Percentiles rank a stretch among this genome's conserved stretches.
Conservation (phyloP, 2,888 invertebrate genomes). For the Onchidella celtica region DNA sequence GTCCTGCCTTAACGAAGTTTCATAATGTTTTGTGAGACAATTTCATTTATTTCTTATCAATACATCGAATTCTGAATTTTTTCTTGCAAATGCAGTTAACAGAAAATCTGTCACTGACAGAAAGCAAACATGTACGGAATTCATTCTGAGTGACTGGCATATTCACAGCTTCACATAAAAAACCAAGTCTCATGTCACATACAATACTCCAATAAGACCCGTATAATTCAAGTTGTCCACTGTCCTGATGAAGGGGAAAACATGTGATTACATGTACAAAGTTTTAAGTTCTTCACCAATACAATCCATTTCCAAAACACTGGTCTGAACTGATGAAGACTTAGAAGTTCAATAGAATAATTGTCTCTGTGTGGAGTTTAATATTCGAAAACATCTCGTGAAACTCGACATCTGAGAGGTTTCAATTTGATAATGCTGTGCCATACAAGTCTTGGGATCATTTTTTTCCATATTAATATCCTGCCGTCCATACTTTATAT, state of each 20-base stretch:
- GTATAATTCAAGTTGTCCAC: slow-evolving; percentile 15
- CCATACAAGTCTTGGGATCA: too few species aligned
- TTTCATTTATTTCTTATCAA: too few species aligned
- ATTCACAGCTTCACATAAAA: slow-evolving; percentile 1
- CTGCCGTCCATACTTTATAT: too few species aligned
- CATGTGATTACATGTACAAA: background rate
- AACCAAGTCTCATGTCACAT: background rate
- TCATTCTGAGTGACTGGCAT: too few species aligned
- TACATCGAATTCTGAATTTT: too few species aligned
- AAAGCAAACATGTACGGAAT: too few species aligned
- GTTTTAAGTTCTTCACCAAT: slow-evolving; percentile 1
- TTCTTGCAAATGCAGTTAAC: too few species aligned
- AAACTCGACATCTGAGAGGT: background rate
- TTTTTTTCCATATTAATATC: too few species aligned
- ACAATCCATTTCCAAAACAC: background rate
- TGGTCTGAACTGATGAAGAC: background rate
- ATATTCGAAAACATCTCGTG: slow-evolving; percentile 10
- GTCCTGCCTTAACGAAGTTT: too few species aligned
- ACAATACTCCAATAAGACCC: slow-evolving; percentile 11
- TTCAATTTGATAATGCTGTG: background rate
- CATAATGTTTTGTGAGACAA: too few species aligned
- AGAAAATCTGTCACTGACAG: too few species aligned
- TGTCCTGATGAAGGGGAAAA: background rate
- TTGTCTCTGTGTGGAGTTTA: background rate
- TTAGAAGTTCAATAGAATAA: background rate